Percentiles rank a stretch among this genome's conserved stretches.
phyloP scores from a whole-genome alignment of 2,888 invertebrate species.

The Calameuta pallipes region DNA sequence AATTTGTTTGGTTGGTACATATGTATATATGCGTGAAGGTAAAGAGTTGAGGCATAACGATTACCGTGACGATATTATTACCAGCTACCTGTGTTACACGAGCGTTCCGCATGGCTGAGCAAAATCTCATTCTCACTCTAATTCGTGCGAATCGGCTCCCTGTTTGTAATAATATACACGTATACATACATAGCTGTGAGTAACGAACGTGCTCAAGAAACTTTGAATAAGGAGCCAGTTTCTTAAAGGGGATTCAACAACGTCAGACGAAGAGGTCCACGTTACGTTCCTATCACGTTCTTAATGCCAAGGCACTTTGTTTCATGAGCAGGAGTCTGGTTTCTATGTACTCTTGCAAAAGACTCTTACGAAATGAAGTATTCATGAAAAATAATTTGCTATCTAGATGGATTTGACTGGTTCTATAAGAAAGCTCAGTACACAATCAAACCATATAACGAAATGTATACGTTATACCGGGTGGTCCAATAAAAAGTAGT shows the following conservation, averaged over 20 bases:
- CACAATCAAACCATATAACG: neutral
- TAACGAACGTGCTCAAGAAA: neutral
- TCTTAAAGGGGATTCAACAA: neutral
- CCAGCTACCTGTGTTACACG: slow-evolving; percentile 37
- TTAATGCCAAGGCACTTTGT: slow-evolving; percentile 5
- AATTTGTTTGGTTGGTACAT: neutral
- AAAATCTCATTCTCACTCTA: slow-evolving; percentile 29
- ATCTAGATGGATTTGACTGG: neutral
- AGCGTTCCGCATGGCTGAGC: slow-evolving; percentile 34
- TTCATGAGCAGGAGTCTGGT: neutral
- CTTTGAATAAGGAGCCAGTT: neutral
- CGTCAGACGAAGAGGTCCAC: slow-evolving; percentile 3
- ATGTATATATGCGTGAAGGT: neutral
- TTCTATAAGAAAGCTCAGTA: neutral
- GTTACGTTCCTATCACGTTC: neutral
- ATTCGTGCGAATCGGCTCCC: slow-evolving; percentile 2
- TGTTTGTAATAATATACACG: neutral
- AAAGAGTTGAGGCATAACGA: neutral
- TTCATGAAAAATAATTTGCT: neutral
- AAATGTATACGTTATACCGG: neutral
- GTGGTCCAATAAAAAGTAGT: neutral
- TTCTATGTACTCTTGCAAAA: neutral
- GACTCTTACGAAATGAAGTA: neutral
- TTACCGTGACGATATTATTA: neutral
- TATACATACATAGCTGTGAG: neutral